Conservation (phyloP, 2,113 vertebrate genomes). For the Nerophis lumbriciformis region DNA sequence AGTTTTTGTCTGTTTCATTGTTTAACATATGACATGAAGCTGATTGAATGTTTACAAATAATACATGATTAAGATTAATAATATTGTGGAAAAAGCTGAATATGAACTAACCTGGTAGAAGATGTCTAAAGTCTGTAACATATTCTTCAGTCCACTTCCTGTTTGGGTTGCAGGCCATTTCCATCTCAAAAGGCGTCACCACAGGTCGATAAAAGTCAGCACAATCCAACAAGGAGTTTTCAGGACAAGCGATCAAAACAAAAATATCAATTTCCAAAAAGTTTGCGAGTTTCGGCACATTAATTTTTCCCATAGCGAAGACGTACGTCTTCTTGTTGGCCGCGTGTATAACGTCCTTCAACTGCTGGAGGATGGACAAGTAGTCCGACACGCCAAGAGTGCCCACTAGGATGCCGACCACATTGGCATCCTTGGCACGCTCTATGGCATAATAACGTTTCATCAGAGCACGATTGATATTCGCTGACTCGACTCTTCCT, state of each 20-base stretch:
- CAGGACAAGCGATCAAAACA: constrained; percentile 87
- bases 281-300: constrained; percentile 90
- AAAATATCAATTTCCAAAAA: constrained; percentile 92
- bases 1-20: too few relatives aligned
- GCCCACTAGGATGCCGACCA: constrained; percentile 89
- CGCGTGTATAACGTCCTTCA: constrained; percentile 71
- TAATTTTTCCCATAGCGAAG: constrained; percentile 87
- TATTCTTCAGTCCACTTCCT: constrained; percentile 84
- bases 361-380: constrained; percentile 77
- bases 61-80: too few relatives aligned
- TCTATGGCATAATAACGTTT: constrained; percentile 89
- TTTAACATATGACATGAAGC: too few relatives aligned
- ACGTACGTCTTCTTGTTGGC: constrained; percentile 91
- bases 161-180: constrained; percentile 89
- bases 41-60: too few relatives aligned
- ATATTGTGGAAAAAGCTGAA: background rate
- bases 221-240: constrained; percentile 84
- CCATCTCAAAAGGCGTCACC: constrained; percentile 89
- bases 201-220: constrained; percentile 83
- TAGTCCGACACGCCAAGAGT: constrained; percentile 83
- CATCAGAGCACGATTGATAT: constrained; percentile 78
- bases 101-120: constrained; percentile 80
- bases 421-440: constrained; percentile 81
- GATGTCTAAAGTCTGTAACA: constrained; percentile 82
- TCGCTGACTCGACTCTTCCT: constrained; percentile 71